phyloP scores from a whole-genome alignment of 2,888 invertebrate species.

The Macaria liturata region DNA sequence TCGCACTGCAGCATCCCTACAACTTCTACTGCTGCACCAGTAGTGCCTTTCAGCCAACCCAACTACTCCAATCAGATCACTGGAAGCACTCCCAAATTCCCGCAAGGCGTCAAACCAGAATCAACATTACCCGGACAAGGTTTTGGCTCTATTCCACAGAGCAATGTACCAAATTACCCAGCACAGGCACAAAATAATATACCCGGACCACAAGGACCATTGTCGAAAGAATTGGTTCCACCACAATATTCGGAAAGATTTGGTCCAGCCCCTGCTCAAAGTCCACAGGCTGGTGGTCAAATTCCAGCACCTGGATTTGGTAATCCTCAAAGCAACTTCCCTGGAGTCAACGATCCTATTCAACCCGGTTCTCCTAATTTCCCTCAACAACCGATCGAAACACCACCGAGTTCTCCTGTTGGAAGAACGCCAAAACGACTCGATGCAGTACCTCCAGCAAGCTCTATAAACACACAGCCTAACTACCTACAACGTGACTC shows the following conservation, averaged over 20 bases:
- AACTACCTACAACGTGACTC: slow-evolving; percentile 19
- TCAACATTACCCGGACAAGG: slow-evolving; percentile 9
- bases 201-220: not conserved
- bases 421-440: slow-evolving; percentile 26
- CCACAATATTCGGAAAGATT: slow-evolving; percentile 2
- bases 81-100: slow-evolving; percentile 13
- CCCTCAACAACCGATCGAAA: slow-evolving; percentile 14
- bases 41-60: slow-evolving; percentile 21
- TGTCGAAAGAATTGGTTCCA: slow-evolving; percentile 6
- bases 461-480: slow-evolving; percentile 10
- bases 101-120: slow-evolving; percentile 18
- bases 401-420: not conserved
- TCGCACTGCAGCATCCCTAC: slow-evolving; percentile 84
- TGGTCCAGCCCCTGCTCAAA: slow-evolving; percentile 7
- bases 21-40: slow-evolving; percentile 63
- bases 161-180: not conserved
- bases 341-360: slow-evolving; percentile 1
- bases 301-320: not conserved
- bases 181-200: slow-evolving; percentile 5
- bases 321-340: not conserved
- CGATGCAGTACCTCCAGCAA: slow-evolving; percentile 12
- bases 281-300: not conserved
- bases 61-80: slow-evolving; percentile 18
- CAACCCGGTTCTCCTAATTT: slow-evolving; percentile 3
- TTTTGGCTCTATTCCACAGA: not conserved